Conservation (phyloP, 2,888 invertebrate species). For the Eupithecia inturbata region DNA sequence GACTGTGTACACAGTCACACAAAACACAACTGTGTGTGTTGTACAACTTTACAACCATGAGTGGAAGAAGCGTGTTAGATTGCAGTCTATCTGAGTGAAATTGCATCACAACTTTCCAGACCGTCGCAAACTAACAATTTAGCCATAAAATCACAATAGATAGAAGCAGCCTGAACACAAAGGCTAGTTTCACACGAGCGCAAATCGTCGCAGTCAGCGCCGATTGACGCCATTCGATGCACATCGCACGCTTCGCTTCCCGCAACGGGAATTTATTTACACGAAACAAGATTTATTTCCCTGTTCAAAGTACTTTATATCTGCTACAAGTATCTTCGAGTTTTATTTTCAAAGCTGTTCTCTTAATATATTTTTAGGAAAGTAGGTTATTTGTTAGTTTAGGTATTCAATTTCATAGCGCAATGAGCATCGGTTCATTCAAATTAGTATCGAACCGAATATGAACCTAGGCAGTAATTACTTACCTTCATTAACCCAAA, state of each 20-base stretch:
- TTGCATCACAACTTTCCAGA: conserved; percentile 29
- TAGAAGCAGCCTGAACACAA: conserved; percentile 31
- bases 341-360: conserved; percentile 10
- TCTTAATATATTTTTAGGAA: not conserved
- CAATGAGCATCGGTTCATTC: not conserved
- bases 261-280: conserved; percentile 47
- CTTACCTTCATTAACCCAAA: not conserved
- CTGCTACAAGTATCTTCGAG: conserved; percentile 10
- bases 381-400: not conserved
- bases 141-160: conserved; percentile 33
- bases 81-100: conserved; percentile 30
- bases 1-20: too few relatives aligned
- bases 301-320: conserved; percentile 26
- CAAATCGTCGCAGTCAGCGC: conserved; percentile 46
- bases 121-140: conserved; percentile 35
- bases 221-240: conserved; percentile 44
- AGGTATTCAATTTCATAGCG: not conserved
- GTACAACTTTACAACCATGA: not conserved
- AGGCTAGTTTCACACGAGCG: conserved; percentile 32
- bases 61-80: not conserved
- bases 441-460: not conserved
- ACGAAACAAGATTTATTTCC: conserved; percentile 48
- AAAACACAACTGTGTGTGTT: not conserved
- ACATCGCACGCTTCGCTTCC: conserved; percentile 44
- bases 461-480: not conserved